Conservation (phyloP, 2,888 invertebrate species). For the Limulus polyphemus region DNA sequence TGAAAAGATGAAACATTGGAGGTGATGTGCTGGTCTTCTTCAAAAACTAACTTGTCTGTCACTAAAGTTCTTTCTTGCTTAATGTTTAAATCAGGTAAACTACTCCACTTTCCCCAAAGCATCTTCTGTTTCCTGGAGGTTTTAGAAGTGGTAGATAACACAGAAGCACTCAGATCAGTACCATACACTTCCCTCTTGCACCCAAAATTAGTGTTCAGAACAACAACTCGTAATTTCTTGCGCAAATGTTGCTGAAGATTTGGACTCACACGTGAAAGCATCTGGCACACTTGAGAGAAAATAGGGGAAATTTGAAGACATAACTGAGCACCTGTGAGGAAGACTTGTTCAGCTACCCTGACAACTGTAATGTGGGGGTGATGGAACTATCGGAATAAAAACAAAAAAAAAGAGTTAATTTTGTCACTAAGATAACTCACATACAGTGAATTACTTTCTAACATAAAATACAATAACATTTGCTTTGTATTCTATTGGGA, state of each 20-base stretch:
- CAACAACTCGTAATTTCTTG: background rate
- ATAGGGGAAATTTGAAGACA: slow-evolving; percentile 33
- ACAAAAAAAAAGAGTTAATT: too few relatives aligned
- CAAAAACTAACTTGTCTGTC: slow-evolving; percentile 2
- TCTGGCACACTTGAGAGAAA: slow-evolving; percentile 31
- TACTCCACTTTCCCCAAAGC: too few relatives aligned
- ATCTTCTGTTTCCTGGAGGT: too few relatives aligned
- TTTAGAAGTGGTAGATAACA: background rate
- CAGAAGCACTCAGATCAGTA: background rate
- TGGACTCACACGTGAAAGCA: slow-evolving; percentile 31
- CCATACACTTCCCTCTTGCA: background rate
- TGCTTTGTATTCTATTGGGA: too few relatives aligned
- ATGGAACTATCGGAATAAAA: slow-evolving; percentile 12
- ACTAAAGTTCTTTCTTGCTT: slow-evolving; percentile 5
- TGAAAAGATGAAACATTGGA: background rate
- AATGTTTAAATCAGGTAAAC: too few relatives aligned
- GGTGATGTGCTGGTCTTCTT: background rate
- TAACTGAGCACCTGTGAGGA: slow-evolving; percentile 33
- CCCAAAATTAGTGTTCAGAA: background rate
- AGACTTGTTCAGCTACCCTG: slow-evolving; percentile 36
- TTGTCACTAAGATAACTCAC: too few relatives aligned
- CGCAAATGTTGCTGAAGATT: slow-evolving; percentile 11
- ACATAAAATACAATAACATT: too few relatives aligned
- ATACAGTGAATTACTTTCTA: too few relatives aligned
- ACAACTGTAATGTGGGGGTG: slow-evolving; percentile 35